Conservation (phyloP, 2,888 invertebrate genomes). For the Aleiodes leptofemur region DNA sequence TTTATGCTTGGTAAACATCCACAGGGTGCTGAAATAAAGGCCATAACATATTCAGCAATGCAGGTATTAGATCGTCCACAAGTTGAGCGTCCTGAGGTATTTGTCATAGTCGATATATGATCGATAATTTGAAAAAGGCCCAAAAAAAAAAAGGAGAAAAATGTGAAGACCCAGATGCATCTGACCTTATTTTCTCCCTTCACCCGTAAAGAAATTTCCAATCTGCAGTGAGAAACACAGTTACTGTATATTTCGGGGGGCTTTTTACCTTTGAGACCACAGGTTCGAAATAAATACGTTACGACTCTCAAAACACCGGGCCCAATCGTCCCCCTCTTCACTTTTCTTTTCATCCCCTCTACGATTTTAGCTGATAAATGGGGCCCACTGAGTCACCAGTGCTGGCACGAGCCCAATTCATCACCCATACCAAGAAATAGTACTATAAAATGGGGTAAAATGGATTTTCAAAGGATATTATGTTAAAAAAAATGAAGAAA, state of each 20-base stretch:
- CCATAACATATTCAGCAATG: slow-evolving; percentile 99
- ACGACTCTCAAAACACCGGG: slow-evolving; percentile 71
- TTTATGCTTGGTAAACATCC: slow-evolving; percentile 95
- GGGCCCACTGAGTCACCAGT: slow-evolving; percentile 20
- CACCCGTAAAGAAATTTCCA: too few species aligned
- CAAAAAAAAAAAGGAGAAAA: slow-evolving; percentile 36
- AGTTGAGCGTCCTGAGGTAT: slow-evolving; percentile 88
- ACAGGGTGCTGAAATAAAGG: slow-evolving; percentile 98
- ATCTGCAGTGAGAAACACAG: too few species aligned
- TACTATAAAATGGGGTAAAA: slow-evolving; percentile 4
- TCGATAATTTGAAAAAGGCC: slow-evolving; percentile 13
- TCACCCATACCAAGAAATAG: slow-evolving; percentile 27
- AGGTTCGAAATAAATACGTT: slow-evolving; percentile 75
- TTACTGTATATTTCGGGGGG: too few species aligned
- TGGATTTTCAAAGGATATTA: background rate
- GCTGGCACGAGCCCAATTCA: slow-evolving; percentile 3
- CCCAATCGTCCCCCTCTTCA: slow-evolving; percentile 59
- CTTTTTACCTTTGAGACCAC: slow-evolving; percentile 47
- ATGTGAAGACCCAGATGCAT: slow-evolving; percentile 16
- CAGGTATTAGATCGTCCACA: slow-evolving; percentile 88
- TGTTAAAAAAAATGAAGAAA: background rate
- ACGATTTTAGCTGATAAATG: slow-evolving; percentile 14
- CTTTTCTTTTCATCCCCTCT: slow-evolving; percentile 41
- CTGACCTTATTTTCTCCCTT: background rate
- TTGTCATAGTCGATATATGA: slow-evolving; percentile 98